Evolutionary conservation across 2,113 vertebrate genomes (phyloP), one percentile per base, ranked within the genome.

Genomic region (Hemiscyllium ocellatum): DNA sequence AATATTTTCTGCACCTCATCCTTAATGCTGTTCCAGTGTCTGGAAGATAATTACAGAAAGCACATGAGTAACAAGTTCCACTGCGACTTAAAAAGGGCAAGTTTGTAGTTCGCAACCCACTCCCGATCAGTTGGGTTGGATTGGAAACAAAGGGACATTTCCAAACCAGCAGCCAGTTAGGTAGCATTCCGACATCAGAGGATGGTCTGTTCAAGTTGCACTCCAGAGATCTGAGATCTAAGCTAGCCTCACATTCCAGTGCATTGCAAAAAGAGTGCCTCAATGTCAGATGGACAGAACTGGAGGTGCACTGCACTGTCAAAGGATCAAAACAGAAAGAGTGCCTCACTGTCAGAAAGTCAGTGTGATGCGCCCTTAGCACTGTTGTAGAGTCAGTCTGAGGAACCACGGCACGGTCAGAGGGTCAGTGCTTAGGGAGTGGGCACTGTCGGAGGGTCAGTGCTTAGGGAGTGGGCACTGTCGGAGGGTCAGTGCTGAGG

Each of bases 1-100:
- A 98, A 98, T 0, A 97, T 96, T 61, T 96, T 96, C 83, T 98
- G 97, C 76, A 98, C 95, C 96, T 98, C 97, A 3, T 98, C 97
- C 24, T 97, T 97, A 96, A 99, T 97, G 96, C 98, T 97, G 78
- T 97, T 97, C 98, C 98, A 99, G 96, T 99, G 98, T 96, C 98
- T 99, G 96, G 89, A 72, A 72, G 93, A 20, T 65, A 42, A 19
- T 5, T 22, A 66, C 61, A n/a, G 52, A 26, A 2, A 66, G 13
- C 33, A 91, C 15, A 66, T 91, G 29, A 42, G 8, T 15, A 29
- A 89, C 50, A 52, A 33, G 1, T 90, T 90, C 61, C 29, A 65
- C 29, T 12, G 3, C 3, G 1, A 90, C 52, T 61, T 90, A 26
- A n/a, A 29, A 33, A 33, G 33, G 50, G 29, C 52, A 17, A 26